Percentiles rank a stretch among this genome's conserved stretches.
phyloP scores from a whole-genome alignment of 1,140 invertebrate species.

The Trichogramma pretiosum region DNA sequence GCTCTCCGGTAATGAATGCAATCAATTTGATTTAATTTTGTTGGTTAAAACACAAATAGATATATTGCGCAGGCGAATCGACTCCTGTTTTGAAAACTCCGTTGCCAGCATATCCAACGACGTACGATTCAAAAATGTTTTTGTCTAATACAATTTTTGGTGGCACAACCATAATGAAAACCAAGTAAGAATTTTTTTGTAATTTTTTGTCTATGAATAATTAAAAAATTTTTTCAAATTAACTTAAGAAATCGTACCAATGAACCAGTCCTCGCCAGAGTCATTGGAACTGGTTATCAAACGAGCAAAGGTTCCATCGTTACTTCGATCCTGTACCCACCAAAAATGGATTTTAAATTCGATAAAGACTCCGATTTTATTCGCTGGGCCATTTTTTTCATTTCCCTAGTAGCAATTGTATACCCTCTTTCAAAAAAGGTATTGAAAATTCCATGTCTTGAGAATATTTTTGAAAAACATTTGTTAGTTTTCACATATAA shows the following conservation, averaged over 20 bases:
- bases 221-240: neutral
- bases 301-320: slow-evolving; percentile 86
- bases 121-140: slow-evolving; percentile 37
- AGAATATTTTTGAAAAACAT: no score
- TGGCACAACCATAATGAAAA: slow-evolving; percentile 42
- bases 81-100: slow-evolving; percentile 40
- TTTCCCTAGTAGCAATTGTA: no score
- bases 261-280: slow-evolving; percentile 56
- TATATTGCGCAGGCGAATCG: slow-evolving; percentile 33
- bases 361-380: no score
- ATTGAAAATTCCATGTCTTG: no score
- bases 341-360: slow-evolving; percentile 90
- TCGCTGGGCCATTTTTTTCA: no score
- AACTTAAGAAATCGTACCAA: slow-evolving; percentile 62
- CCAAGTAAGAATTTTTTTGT: slow-evolving; percentile 31
- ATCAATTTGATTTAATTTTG: no score
- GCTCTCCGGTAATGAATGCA: slow-evolving; percentile 67
- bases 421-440: no score
- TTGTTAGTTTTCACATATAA: no score
- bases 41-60: no score
- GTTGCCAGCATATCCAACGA: slow-evolving; percentile 28
- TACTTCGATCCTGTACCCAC: slow-evolving; percentile 88
- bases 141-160: slow-evolving; percentile 39
- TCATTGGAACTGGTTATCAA: slow-evolving; percentile 72
- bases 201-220: neutral